Conservation (phyloP, 2,888 invertebrate genomes). For the Eupeodes latifasciatus region DNA sequence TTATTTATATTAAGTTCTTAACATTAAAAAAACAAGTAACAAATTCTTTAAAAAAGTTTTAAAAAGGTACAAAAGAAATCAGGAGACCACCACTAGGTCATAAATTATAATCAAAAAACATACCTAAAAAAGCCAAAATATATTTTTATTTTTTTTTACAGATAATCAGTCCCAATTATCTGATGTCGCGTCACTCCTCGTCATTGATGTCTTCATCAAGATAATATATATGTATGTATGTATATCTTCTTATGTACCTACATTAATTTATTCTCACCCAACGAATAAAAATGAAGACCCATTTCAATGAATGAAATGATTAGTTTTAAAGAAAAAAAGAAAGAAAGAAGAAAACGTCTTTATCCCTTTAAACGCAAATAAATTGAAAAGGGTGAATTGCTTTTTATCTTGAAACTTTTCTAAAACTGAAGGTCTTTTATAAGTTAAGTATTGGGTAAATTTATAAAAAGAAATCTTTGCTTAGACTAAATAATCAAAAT, state of each 20-base stretch:
- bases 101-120: too few species aligned
- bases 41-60: too few species aligned
- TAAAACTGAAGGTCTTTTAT: background rate
- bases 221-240: background rate
- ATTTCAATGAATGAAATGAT: slow-evolving; percentile 23
- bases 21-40: too few species aligned
- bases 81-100: too few species aligned
- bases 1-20: too few species aligned
- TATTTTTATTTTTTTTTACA: slow-evolving; percentile 1
- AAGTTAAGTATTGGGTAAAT: background rate
- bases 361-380: background rate
- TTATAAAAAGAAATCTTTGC: too few species aligned
- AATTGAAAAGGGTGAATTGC: background rate
- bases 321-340: background rate
- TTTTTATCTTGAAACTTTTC: background rate
- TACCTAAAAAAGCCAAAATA: background rate
- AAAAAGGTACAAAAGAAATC: too few species aligned
- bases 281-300: slow-evolving; percentile 22
- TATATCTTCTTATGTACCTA: background rate
- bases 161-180: background rate
- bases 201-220: slow-evolving; percentile 14
- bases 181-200: background rate
- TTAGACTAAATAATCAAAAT: too few species aligned
- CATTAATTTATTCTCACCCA: background rate
- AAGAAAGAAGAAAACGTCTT: background rate